These are phyloP conservation scores for Clamator glandarius DNA, from an alignment of 2,797 vertebrate species.

Conservation along the genomic window DNA sequence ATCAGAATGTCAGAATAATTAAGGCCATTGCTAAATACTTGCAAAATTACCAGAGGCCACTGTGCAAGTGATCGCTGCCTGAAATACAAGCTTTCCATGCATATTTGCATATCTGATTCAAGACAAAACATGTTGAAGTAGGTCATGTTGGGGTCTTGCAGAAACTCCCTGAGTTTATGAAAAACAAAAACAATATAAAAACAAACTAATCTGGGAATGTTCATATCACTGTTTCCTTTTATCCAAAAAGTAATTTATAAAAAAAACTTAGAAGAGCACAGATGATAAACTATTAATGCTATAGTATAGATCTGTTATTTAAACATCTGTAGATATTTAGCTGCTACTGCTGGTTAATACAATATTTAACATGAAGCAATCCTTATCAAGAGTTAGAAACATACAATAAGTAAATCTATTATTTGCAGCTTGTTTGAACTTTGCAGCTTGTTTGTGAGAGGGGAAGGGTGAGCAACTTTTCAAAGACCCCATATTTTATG, in stretches of 20 bases:
- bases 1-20: background rate
- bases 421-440: background rate
- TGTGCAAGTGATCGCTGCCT: background rate
- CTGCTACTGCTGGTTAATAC: background rate
- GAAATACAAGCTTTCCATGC: background rate
- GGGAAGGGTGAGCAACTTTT: background rate
- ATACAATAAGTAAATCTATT: background rate
- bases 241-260: background rate
- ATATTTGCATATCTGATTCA: background rate
- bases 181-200: background rate
- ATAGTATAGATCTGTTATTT: background rate
- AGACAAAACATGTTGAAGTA: background rate
- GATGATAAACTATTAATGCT: background rate
- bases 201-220: background rate
- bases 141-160: background rate
- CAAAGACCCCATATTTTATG: background rate
- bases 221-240: background rate
- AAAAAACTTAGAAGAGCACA: background rate
- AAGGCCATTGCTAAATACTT: background rate
- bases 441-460: background rate
- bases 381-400: background rate
- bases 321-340: background rate
- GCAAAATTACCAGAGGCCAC: background rate
- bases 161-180: background rate
- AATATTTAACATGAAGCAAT: background rate